phyloP scores from a whole-genome alignment of 2,888 invertebrate species.

The Heliconius cydno region DNA sequence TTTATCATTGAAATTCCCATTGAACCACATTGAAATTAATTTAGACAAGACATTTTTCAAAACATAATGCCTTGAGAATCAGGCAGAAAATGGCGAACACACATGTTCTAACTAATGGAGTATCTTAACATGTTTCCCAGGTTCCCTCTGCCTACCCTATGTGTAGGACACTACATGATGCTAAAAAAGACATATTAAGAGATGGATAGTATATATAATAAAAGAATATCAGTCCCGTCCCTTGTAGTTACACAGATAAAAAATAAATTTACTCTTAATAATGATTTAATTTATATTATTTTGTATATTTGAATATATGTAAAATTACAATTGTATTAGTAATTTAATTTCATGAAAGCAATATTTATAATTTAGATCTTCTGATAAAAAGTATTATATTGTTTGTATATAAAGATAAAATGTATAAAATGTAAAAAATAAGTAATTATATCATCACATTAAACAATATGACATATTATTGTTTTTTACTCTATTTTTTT shows the following conservation, averaged over 20 bases:
- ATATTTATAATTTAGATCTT: constrained; percentile 47
- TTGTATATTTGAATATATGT: constrained; percentile 33
- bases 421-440: constrained; percentile 50
- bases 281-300: constrained; percentile 18
- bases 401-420: constrained; percentile 48
- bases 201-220: constrained; percentile 18
- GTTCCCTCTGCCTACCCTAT: too few species aligned
- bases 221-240: constrained; percentile 39
- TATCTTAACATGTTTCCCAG: too few species aligned
- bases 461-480: constrained; percentile 37
- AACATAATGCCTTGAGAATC: not conserved
- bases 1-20: not conserved
- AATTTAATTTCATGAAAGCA: constrained; percentile 46
- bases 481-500: constrained; percentile 10
- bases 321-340: constrained; percentile 32
- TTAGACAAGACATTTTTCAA: constrained; percentile 17
- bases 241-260: constrained; percentile 25
- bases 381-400: constrained; percentile 44
- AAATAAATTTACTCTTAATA: constrained; percentile 11
- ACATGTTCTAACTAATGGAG: too few species aligned
- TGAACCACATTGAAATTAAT: constrained; percentile 18
- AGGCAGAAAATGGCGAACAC: too few species aligned
- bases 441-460: constrained; percentile 44
- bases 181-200: constrained; percentile 1
- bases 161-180: too few species aligned